These are phyloP conservation scores for Pegoplata infirma DNA, from an alignment of 2,888 invertebrate genomes.

Conservation along the genomic window DNA sequence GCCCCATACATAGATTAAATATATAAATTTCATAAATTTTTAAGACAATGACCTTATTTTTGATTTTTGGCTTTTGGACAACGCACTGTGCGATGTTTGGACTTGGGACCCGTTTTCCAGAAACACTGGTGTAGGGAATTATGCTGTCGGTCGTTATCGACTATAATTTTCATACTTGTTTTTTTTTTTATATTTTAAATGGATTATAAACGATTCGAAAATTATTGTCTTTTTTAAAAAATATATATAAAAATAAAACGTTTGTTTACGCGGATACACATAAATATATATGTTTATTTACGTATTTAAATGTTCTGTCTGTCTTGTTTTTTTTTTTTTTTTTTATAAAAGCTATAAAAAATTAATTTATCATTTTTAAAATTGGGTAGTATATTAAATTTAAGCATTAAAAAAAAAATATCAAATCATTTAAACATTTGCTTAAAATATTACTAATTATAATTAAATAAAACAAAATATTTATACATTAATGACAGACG, in stretches of 20 bases:
- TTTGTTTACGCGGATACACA: no score
- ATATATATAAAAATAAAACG: no score
- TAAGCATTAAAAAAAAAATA: neutral
- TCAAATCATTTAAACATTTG: conserved; percentile 9
- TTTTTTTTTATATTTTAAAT: conserved; percentile 26
- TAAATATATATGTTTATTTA: conserved; percentile 20
- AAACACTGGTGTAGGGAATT: no score
- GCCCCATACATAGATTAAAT: no score
- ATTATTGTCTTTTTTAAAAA: conserved; percentile 67
- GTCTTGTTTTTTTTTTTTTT: neutral
- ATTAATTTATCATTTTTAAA: conserved; percentile 17
- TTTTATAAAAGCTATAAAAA: conserved; percentile 15
- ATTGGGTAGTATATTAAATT: neutral
- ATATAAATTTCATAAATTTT: no score
- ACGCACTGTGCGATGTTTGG: no score
- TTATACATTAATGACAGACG: no score
- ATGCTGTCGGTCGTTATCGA: no score
- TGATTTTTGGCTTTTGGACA: no score
- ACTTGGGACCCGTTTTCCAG: no score
- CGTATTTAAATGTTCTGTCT: neutral
- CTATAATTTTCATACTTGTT: no score
- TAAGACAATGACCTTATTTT: no score
- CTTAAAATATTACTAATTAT: neutral
- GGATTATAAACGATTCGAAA: conserved; percentile 73
- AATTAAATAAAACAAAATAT: neutral